Conservation (phyloP, 2,113 vertebrate genomes). For the Erpornis zantholeuca region DNA sequence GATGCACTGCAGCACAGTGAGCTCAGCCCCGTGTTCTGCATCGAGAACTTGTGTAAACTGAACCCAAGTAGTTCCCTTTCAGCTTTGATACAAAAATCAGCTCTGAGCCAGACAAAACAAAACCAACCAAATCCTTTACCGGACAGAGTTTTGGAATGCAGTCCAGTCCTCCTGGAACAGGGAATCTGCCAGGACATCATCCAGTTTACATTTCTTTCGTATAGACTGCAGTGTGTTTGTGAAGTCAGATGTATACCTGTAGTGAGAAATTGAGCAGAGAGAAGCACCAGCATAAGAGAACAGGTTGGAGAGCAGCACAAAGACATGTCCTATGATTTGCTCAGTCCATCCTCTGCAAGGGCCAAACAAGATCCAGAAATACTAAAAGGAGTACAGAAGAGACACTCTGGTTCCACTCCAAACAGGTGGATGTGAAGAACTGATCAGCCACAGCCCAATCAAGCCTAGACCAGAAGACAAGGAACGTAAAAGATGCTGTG, state of each 20-base stretch:
- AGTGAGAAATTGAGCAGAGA: background rate
- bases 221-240: constrained; percentile 88
- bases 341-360: background rate
- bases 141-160: constrained; percentile 90
- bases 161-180: constrained; percentile 96
- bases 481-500: background rate
- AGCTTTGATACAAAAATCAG: background rate
- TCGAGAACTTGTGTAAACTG: background rate
- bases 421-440: background rate
- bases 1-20: background rate
- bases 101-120: background rate
- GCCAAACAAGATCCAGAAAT: background rate
- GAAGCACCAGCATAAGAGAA: background rate
- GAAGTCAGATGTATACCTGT: constrained; percentile 89
- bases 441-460: background rate
- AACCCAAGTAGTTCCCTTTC: background rate
- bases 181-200: constrained; percentile 76
- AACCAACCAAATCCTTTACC: constrained; percentile 65
- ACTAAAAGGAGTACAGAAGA: background rate
- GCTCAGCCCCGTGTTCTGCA: background rate
- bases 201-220: constrained; percentile 89
- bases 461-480: background rate
- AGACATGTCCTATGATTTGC: background rate
- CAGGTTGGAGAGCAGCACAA: background rate
- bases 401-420: background rate